phyloP scores from a whole-genome alignment of 2,888 invertebrate species.

The Acleris holmiana region DNA sequence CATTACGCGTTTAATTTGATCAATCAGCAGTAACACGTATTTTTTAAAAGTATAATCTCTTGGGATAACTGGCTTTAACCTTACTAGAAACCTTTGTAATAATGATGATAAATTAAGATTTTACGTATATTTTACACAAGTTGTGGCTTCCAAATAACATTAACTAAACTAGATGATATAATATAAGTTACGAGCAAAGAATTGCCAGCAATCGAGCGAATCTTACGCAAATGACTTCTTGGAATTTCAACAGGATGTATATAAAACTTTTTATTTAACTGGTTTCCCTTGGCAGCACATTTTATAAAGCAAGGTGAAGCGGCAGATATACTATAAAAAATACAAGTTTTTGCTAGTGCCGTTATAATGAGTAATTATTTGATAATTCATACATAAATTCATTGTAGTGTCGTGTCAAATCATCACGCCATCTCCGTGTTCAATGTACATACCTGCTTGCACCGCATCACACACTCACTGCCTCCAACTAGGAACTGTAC shows the following conservation, averaged over 20 bases:
- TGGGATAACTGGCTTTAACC: too few relatives aligned
- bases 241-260: constrained; percentile 31
- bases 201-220: not conserved
- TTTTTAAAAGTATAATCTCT: too few relatives aligned
- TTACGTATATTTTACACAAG: too few relatives aligned
- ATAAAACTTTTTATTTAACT: constrained; percentile 32
- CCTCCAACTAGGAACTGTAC: too few relatives aligned
- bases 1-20: too few relatives aligned
- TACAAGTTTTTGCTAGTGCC: constrained; percentile 6
- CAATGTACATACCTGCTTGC: too few relatives aligned
- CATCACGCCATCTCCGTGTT: constrained; percentile 3
- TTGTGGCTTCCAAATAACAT: too few relatives aligned
- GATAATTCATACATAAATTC: not conserved
- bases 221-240: constrained; percentile 26
- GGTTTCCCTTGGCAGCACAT: constrained; percentile 27
- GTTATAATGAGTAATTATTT: not conserved
- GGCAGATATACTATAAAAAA: constrained; percentile 4
- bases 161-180: too few relatives aligned
- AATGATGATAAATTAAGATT: too few relatives aligned
- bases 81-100: too few relatives aligned
- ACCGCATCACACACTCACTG: too few relatives aligned
- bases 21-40: too few relatives aligned
- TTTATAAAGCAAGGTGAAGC: constrained; percentile 16
- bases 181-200: not conserved
- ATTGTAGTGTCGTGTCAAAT: constrained; percentile 6